A percentile compares a stretch with the other conserved stretches of the same genome.
phyloP scores from a whole-genome alignment of 2,113 vertebrate species.

The Tichodroma muraria region DNA sequence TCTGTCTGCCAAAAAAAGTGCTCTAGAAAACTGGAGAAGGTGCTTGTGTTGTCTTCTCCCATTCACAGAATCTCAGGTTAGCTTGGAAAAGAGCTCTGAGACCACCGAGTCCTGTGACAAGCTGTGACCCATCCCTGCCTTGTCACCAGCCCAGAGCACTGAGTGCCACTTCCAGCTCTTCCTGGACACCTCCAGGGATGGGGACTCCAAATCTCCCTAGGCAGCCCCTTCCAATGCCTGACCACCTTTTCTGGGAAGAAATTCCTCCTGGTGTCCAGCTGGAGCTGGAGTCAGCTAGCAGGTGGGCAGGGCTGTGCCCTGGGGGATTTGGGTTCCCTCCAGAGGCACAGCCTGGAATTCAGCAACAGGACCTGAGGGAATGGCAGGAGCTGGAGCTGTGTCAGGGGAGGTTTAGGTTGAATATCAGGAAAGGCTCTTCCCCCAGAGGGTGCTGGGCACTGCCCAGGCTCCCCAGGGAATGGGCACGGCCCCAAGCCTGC shows the following conservation, averaged over 20 bases:
- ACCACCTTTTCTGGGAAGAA: neutral
- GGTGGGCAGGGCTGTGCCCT: accelerated
- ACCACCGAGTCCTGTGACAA: accelerated
- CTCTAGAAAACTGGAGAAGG: neutral
- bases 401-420: accelerated
- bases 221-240: neutral
- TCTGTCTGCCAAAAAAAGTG: neutral
- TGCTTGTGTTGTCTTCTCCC: neutral
- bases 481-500: neutral
- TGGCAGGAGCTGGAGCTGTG: neutral
- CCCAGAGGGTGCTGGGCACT: neutral
- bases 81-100: neutral
- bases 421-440: accelerated
- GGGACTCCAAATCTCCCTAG: neutral
- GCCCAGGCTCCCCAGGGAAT: neutral
- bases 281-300: neutral
- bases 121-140: neutral
- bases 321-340: neutral
- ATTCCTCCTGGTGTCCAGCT: neutral
- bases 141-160: neutral
- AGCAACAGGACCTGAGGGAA: neutral
- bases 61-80: neutral
- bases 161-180: neutral
- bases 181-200: neutral
- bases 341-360: neutral